Conservation (phyloP, 2,888 invertebrate genomes). For the Eupelmus urozonus region DNA sequence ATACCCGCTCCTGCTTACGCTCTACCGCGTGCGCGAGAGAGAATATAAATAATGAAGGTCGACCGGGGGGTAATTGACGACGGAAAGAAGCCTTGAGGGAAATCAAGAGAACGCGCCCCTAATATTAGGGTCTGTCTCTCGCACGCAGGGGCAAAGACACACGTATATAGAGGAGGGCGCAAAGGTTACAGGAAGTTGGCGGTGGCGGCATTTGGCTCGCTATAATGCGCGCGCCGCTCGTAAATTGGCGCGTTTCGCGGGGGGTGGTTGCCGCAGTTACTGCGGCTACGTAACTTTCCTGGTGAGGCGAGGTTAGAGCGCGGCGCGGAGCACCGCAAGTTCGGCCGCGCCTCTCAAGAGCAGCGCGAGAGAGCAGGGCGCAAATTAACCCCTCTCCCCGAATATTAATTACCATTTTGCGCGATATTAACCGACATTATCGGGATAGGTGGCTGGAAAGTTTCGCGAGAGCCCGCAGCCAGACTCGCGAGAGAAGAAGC, state of each 20-base stretch:
- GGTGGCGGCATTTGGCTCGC: background rate
- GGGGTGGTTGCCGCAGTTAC: background rate
- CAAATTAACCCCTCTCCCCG: conserved; percentile 71
- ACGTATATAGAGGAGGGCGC: background rate
- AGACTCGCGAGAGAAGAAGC: background rate
- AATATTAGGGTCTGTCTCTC: conserved; percentile 8
- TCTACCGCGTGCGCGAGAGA: background rate
- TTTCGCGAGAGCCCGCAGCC: conserved; percentile 33
- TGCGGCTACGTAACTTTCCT: conserved; percentile 27
- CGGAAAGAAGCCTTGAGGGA: conserved; percentile 50
- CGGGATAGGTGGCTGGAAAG: conserved; percentile 69
- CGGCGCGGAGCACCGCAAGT: conserved; percentile 38
- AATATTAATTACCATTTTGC: conserved; percentile 76
- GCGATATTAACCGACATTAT: conserved; percentile 76
- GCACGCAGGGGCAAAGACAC: background rate
- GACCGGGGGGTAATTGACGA: conserved; percentile 29
- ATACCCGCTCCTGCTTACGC: no score
- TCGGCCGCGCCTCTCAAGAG: conserved; percentile 3
- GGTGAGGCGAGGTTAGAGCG: background rate
- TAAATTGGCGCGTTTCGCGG: conserved; percentile 69
- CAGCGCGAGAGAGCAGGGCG: conserved; percentile 4
- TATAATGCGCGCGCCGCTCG: conserved; percentile 61
- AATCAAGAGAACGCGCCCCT: conserved; percentile 46
- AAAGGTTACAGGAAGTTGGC: background rate
- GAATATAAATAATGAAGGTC: conserved; percentile 27